Conservation (phyloP, 2,888 invertebrate genomes). For the Hermaeophaga mercurialis region DNA sequence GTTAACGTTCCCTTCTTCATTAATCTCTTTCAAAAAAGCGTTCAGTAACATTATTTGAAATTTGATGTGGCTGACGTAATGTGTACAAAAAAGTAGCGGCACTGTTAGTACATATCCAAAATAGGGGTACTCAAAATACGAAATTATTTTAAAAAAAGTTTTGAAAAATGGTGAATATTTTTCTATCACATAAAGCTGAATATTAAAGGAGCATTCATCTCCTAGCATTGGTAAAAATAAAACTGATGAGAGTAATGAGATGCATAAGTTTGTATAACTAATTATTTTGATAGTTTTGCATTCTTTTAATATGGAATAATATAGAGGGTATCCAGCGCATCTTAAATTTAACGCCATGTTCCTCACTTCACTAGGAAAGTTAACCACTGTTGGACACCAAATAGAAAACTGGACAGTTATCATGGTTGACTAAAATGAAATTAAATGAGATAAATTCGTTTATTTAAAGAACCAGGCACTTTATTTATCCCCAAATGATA, state of each 20-base stretch:
- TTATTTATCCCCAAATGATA: too few species aligned
- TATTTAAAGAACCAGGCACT: too few species aligned
- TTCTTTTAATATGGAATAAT: constrained; percentile 5
- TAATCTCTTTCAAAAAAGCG: constrained; percentile 5
- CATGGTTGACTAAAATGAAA: constrained; percentile 1
- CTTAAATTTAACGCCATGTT: constrained; percentile 6
- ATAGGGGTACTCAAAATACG: not conserved
- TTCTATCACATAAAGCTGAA: not conserved
- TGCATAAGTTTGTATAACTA: not conserved
- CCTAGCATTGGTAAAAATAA: not conserved
- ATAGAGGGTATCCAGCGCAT: not conserved
- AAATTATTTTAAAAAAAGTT: not conserved
- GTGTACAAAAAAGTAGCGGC: constrained; percentile 8
- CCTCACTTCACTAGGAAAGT: constrained; percentile 3
- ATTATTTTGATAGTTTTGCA: constrained; percentile 11
- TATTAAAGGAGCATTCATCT: not conserved
- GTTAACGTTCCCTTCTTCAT: not conserved
- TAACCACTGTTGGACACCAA: not conserved
- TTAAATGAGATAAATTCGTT: too few species aligned
- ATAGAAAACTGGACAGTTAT: constrained; percentile 7
- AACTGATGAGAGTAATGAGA: not conserved
- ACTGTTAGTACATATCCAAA: not conserved
- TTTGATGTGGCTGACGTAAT: constrained; percentile 12
- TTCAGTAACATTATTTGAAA: constrained; percentile 9
- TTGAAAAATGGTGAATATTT: not conserved